phyloP scores from a whole-genome alignment of 1,140 invertebrate species.

The Piezodorus guildinii region DNA sequence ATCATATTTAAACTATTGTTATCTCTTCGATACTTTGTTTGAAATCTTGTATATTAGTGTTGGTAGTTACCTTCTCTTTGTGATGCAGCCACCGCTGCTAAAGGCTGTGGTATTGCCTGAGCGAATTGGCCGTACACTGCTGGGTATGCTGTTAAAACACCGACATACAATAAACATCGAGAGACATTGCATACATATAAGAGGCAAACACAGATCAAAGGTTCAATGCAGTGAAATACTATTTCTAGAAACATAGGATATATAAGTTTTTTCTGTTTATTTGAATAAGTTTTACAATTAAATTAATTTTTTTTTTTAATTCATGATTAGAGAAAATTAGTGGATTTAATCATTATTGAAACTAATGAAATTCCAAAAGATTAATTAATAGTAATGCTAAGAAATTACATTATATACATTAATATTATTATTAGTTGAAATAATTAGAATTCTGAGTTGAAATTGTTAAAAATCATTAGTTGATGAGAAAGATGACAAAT shows the following conservation, averaged over 20 bases:
- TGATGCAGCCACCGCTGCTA: slow-evolving; percentile 75
- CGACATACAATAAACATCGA: slow-evolving; percentile 23
- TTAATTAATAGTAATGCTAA: too few species aligned
- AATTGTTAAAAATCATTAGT: too few species aligned
- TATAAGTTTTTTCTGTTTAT: not conserved
- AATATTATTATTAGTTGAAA: too few species aligned
- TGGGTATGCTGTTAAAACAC: slow-evolving; percentile 71
- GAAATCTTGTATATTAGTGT: slow-evolving; percentile 13
- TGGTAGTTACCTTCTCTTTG: slow-evolving; percentile 83
- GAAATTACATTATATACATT: too few species aligned
- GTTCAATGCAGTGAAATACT: slow-evolving; percentile 14
- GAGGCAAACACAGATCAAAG: not conserved
- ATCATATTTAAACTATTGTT: slow-evolving; percentile 1
- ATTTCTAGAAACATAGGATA: slow-evolving; percentile 22
- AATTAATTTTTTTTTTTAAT: too few species aligned
- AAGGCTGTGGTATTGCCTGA: slow-evolving; percentile 84
- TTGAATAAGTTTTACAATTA: not conserved
- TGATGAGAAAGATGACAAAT: too few species aligned
- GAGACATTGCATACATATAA: slow-evolving; percentile 21
- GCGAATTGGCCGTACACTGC: slow-evolving; percentile 91
- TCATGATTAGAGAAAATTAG: too few species aligned
- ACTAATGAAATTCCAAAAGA: too few species aligned
- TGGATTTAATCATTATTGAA: too few species aligned
- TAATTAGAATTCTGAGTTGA: too few species aligned
- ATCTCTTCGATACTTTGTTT: not conserved